Evolutionary conservation across 2,888 invertebrate species (phyloP).

Genomic region (Pollenia amentaria): DNA sequence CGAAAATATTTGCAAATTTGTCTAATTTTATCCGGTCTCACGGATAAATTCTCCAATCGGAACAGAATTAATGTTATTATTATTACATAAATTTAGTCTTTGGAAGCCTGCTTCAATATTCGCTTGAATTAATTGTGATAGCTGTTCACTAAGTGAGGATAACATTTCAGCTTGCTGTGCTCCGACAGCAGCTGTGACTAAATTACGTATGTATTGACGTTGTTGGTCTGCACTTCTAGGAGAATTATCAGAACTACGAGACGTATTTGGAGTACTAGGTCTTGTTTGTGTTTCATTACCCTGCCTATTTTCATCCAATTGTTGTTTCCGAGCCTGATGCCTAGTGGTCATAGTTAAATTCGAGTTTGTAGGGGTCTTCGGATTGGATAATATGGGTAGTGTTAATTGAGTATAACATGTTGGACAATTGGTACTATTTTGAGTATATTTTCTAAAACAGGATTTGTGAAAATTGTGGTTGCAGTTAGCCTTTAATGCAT

Average conservation of each 20-base stretch:
- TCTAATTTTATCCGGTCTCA: conserved; percentile 24
- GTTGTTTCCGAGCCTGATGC: too few relatives aligned
- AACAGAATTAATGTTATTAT: conserved; percentile 1
- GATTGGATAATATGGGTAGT: neutral
- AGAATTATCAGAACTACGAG: too few relatives aligned
- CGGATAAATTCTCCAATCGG: neutral
- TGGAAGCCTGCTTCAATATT: conserved; percentile 21
- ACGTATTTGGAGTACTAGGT: too few relatives aligned
- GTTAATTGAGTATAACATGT: neutral
- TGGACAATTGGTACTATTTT: neutral
- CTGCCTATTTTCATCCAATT: too few relatives aligned
- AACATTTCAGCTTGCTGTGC: conserved; percentile 33
- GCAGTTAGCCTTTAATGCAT: neutral
- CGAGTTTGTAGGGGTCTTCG: neutral
- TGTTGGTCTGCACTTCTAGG: too few relatives aligned
- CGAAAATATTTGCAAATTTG: conserved; percentile 26
- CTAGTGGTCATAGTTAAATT: neutral
- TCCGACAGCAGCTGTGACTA: conserved; percentile 24
- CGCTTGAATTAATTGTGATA: neutral
- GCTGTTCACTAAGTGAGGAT: neutral
- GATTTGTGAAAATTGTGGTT: neutral
- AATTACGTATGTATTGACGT: too few relatives aligned
- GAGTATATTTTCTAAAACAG: neutral
- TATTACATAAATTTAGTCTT: neutral
- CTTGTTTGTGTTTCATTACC: too few relatives aligned